Evolutionary conservation across 2,113 vertebrate genomes (phyloP), one percentile per base, ranked within the genome.

Genomic region (Ranitomeya imitator): DNA sequence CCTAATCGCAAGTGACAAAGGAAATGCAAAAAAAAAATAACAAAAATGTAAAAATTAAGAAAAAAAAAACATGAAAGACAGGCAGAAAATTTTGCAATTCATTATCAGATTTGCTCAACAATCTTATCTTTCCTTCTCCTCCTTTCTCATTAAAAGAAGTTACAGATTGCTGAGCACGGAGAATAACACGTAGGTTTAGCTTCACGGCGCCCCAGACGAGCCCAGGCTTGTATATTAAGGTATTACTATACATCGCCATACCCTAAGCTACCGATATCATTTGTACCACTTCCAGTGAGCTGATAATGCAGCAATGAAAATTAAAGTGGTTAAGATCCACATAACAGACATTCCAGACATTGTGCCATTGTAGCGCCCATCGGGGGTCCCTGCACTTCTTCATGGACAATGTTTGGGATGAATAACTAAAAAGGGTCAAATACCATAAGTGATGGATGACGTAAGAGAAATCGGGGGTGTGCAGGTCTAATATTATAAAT

Each of bases 21-120:
- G 31, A 52, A 76, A 57, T 57, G 8, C 19, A 21, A 19, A 76
- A 21, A 45, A 37, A 52, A 52, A 45, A 69, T 18, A 18, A 18
- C 10, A 74, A 74, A 74, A 45, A 51, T 74, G 37, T 3, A 74
- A 74, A 74, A 45, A 51, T 74, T 10, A 37, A 0, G n/a, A 67
- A 23, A 11, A 69, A 73, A 73, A 26, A 69, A 69, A 26, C 7
- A 18, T 6, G 9, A 74, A 76, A 76, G 45, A 21, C 14, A 15
- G 11, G 73, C 37, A 10, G 45, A 52, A 18, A 12, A 52, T 52
- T 76, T 21, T 19, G 37, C 73, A 51, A 76, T 21, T 52, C 45
- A 21, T 76, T 51, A 76, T 76, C 73, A 52, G 73, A 76, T 76
- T 76, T 76, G 73, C 45, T 11, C 19, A 21, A 76, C 73, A 76